Conservation (phyloP, 2,888 invertebrate species). For the Operophtera brumata region DNA sequence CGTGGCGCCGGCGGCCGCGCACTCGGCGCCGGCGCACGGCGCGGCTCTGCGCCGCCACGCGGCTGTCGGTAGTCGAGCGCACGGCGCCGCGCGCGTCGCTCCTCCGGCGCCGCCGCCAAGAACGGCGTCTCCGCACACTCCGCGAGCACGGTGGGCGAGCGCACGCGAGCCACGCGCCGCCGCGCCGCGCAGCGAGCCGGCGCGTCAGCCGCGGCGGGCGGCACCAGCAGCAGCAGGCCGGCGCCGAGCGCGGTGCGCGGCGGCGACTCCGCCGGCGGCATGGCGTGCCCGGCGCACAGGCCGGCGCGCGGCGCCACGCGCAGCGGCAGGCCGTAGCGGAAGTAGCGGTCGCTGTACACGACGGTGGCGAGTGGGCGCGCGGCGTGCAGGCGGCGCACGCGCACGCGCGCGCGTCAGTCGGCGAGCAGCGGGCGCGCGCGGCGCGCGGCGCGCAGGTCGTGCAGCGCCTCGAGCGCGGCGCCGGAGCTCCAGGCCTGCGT, state of each 20-base stretch:
- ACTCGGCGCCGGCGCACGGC: constrained; percentile 24
- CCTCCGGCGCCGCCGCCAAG: constrained; percentile 23
- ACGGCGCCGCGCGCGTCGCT: constrained; percentile 26
- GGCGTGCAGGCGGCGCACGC: constrained; percentile 49
- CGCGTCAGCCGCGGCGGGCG: constrained; percentile 25
- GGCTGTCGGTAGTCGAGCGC: constrained; percentile 37
- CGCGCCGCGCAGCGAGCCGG: constrained; percentile 25
- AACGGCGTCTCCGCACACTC: constrained; percentile 28
- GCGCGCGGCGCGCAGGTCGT: constrained; percentile 76
- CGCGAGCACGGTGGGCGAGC: constrained; percentile 24
- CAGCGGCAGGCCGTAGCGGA: constrained; percentile 69
- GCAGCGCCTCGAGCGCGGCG: constrained; percentile 90
- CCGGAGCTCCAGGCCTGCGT: constrained; percentile 99
- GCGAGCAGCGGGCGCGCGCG: constrained; percentile 54
- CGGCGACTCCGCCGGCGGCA: constrained; percentile 37
- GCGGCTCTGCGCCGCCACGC: constrained; percentile 34
- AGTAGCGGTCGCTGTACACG: constrained; percentile 76
- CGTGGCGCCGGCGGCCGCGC: constrained; percentile 37
- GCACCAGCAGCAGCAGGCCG: constrained; percentile 16
- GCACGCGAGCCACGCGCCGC: constrained; percentile 34
- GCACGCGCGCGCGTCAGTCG: constrained; percentile 54
- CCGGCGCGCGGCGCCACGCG: constrained; percentile 36
- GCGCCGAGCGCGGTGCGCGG: constrained; percentile 27
- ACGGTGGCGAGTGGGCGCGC: constrained; percentile 59
- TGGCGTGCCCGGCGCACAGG: constrained; percentile 28